Evolutionary conservation across 2,888 invertebrate species (phyloP), one percentile per base, ranked within the genome.

Genomic region (Cloeon dipterum): DNA sequence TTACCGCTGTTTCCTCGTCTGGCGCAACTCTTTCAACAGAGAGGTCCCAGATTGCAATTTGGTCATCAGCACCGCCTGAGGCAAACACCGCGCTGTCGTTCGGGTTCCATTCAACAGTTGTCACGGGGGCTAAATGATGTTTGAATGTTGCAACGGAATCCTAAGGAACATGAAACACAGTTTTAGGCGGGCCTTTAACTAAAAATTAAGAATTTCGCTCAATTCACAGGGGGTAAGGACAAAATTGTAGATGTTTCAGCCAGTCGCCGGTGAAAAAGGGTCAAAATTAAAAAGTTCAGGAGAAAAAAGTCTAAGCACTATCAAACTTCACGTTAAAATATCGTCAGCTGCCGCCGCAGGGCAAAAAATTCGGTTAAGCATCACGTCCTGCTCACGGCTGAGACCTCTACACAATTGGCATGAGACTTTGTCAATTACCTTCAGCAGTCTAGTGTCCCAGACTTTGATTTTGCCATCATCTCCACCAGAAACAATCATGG

Each of bases 81-180:
- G 91, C 91, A 48, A 98, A 74, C 4, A 96, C 85, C 19, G 93
- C 85, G 1, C 79, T 71, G 54, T 99, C 98, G 3, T 66, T 66
- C 42, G 88, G 89, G 60, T 86, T 82, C 98, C 98, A 99, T 56
- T 98, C 89, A 4, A 98, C 77, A 0, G 93, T 89, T 1, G 91
- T 94, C 38, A 98, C 73, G 3, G 93, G 83, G 32, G 73, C 77
- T 3, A 75, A 77, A 56, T 98, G 98, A 53, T 98, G 91, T 54
- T 93, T 93, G 54, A 98, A 93, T 21, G 76, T 74, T 1, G 91
- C 96, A 3, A 93, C 77, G 4, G 93, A 10, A 42, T 13, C 16
- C 18, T 1, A 25, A 18, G 20, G 11, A 35, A 29, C 16, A 39
- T 25, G 18, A 21, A 25, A 26, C 36, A n/a, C 11, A 36, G 11